Evolutionary conservation across 2,797 vertebrate species (phyloP), one percentile per base, ranked within the genome.

Genomic region (Sylvilagus floridanus): DNA sequence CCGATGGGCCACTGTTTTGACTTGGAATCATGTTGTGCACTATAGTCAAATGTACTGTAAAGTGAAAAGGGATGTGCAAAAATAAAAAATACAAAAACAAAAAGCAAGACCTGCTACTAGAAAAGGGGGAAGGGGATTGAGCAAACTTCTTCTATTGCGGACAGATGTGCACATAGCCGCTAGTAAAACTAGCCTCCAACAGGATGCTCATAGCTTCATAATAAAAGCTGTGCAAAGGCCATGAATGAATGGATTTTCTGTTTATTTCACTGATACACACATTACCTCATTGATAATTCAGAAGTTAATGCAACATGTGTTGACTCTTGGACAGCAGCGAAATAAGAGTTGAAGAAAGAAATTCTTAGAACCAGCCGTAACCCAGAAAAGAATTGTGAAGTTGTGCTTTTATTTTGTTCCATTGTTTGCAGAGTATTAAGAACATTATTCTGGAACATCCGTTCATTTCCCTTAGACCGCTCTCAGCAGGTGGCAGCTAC

Each of bases 21-120:
- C 99, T 99, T 98, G 98, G 98, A 99, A 99, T 98, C 98, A 98
- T 98, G 97, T 98, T 98, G 99, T 99, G 99, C 99, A 99, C 99
- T 99, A 99, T 98, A 99, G 99, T 99, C 99, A 99, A 98, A 99
- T 99, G 98, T 99, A 99, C 99, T 99, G 99, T 99, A 99, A 99
- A 99, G 99, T 98, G 99, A 98, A 99, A 99, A 99, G 99, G 99
- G 99, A 99, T 98, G 99, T 99, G 99, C 98, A 99, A 99, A 98
- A 98, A 98, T 98, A 98, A 71, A 96, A 96, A 96, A 97, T 88
- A 68, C 63, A 94, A 87, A 95, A 96, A 96, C 97, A 93, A 77
- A 95, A 94, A 91, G 90, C 57, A 89, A 95, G 95, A 93, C 93
- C 95, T 97, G 97, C 96, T 98, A 98, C 98, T 97, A 97, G 98